phyloP scores from a whole-genome alignment of 2,113 vertebrate genomes.

The Halichoeres trimaculatus region DNA sequence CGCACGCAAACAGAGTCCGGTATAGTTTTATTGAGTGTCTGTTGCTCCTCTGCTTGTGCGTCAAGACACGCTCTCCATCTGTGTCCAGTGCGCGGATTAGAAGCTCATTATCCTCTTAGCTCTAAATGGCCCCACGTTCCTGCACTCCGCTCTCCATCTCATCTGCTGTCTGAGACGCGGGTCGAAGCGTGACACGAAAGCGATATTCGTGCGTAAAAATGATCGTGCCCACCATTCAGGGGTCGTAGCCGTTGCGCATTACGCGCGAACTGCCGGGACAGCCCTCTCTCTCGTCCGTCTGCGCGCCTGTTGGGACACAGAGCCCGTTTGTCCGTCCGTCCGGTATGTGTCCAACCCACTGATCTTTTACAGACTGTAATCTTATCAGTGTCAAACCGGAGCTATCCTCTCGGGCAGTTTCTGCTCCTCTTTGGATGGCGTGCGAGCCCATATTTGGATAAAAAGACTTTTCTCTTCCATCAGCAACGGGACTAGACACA shows the following conservation, averaged over 20 bases:
- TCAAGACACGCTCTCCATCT: conserved; percentile 80
- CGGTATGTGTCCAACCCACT: conserved; percentile 58
- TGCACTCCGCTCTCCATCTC: conserved; percentile 53
- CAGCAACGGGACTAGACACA: background rate
- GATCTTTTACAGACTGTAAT: conserved; percentile 81
- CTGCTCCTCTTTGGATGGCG: conserved; percentile 41
- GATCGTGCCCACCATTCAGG: conserved; percentile 19
- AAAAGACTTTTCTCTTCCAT: conserved; percentile 11
- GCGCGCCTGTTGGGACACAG: conserved; percentile 32
- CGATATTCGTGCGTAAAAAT: conserved; percentile 43
- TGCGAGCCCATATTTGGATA: conserved; percentile 24
- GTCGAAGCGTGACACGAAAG: conserved; percentile 30
- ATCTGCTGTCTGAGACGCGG: conserved; percentile 47
- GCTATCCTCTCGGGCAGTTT: conserved; percentile 47
- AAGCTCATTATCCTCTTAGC: conserved; percentile 87
- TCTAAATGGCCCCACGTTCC: conserved; percentile 76
- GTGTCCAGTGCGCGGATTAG: conserved; percentile 82
- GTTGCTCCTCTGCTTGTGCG: conserved; percentile 52
- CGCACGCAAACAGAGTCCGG: background rate
- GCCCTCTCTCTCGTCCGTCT: conserved; percentile 11
- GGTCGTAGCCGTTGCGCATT: conserved; percentile 34
- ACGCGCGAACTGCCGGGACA: conserved; percentile 22
- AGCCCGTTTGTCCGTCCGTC: conserved; percentile 20
- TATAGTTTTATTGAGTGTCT: conserved; percentile 16
- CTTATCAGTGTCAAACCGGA: conserved; percentile 75